phyloP scores from a whole-genome alignment of 2,888 invertebrate species.

The Callosobruchus maculatus region DNA sequence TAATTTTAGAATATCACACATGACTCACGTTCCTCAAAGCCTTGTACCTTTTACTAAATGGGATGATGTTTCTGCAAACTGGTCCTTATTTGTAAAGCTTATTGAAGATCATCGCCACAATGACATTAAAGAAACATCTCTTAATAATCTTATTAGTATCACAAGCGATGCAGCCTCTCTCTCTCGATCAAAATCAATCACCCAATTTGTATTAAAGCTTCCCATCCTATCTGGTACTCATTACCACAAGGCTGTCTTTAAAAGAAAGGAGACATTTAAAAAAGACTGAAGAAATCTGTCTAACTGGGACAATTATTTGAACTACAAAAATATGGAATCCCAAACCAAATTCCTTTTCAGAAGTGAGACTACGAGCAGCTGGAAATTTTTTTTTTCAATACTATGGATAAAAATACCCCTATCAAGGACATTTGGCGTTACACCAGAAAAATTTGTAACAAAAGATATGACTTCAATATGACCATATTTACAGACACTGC shows the following conservation, averaged over 20 bases:
- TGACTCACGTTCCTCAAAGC: too few relatives aligned
- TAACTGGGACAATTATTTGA: background rate
- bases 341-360: too few relatives aligned
- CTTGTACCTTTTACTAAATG: constrained; percentile 5
- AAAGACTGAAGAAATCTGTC: background rate
- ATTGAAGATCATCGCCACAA: background rate
- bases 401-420: background rate
- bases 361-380: too few relatives aligned
- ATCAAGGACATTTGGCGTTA: too few relatives aligned
- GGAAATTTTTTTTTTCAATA: too few relatives aligned
- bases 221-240: background rate
- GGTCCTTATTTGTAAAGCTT: background rate
- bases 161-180: background rate
- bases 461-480: too few relatives aligned
- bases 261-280: background rate
- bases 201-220: background rate
- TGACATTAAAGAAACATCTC: background rate
- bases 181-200: background rate
- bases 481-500: too few relatives aligned
- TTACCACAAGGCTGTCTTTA: background rate
- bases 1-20: too few relatives aligned
- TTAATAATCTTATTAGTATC: background rate
- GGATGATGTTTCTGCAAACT: constrained; percentile 3
- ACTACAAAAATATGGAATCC: background rate
- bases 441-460: too few relatives aligned